Base-by-base conservation (phyloP, 2,113 vertebrate species). In the Sisor rabdophorus region DNA sequence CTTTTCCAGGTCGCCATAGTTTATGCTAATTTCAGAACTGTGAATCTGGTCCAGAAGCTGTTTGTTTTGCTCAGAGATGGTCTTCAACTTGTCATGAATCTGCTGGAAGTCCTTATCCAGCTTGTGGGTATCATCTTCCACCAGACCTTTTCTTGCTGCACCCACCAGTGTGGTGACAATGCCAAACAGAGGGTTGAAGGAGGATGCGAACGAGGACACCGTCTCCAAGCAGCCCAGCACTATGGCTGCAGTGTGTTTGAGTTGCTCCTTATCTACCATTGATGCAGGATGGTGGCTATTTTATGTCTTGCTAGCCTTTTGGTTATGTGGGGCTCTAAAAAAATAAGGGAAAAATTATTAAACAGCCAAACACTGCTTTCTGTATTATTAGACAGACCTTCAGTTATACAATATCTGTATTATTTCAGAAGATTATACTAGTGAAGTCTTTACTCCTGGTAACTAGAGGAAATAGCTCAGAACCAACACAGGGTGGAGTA, bases 191-290 rank as follows among this genome's bases (percentile, higher is more conserved):
- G 92, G 92, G 78, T 92, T 85, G 19, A 93, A 86, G 68, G 90
- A 89, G 44, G 90, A 86, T 63, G 90, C 90, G 5, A 93, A 93
- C 8, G 88, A 90, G 54, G 92, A 86, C 26, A 91, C 85, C 54
- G 90, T 91, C 85, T 93, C 92, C 81, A 93, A 87, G 0, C 84
- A 90, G 59, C 61, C 63, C 79, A 93, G 76, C 71, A 91, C 89
- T 75, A 85, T 90, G 30, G 11, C 88, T 15, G 82, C 87, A 0
- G 87, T 88, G 83, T 85, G 82, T 82, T 85, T 91, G 48, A 84
- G 79, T 54, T 84, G 74, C 20, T 68, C 70, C 67, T 84, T 84
- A 22, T 81, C 71, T 53, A 88, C 91, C 92, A 93, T 93, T n/a
- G 68, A 81, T 79, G 63, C 74, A 76, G 64, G 47, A 80, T 17